Percentiles rank a stretch among this genome's conserved stretches.
These are phyloP conservation scores for Lanius collurio DNA, from an alignment of 2,113 vertebrate genomes.

Conservation along the genomic window DNA sequence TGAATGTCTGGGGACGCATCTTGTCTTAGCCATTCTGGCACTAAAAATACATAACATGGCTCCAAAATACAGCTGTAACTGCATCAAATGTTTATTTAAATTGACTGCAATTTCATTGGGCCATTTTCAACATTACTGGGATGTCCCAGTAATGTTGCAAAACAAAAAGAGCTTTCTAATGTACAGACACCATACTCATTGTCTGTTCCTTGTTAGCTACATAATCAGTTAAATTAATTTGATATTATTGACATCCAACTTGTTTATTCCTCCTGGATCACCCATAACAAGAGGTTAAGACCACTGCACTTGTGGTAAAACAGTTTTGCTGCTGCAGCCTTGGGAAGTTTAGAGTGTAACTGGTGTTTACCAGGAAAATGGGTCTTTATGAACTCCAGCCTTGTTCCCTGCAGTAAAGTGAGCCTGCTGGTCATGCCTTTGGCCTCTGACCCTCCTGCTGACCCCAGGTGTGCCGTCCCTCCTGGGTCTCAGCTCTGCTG, in stretches of 20 bases:
- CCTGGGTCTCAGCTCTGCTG: not conserved
- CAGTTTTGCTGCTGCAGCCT: not conserved
- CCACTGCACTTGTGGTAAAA: not conserved
- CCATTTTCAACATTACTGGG: not conserved
- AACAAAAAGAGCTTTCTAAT: not conserved
- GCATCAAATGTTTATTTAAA: not conserved
- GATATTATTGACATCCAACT: not conserved
- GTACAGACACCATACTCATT: rapidly evolving
- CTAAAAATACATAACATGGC: not conserved
- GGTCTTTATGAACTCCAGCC: not conserved
- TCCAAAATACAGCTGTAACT: not conserved
- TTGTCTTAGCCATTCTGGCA: not conserved
- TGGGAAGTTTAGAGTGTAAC: rapidly evolving
- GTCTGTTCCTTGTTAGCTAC: not conserved
- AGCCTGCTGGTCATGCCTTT: not conserved
- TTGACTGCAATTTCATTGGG: not conserved
- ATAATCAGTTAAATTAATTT: not conserved
- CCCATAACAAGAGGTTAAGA: not conserved
- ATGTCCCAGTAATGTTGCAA: not conserved
- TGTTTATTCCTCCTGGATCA: not conserved
- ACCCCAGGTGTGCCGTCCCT: not conserved
- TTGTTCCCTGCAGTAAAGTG: not conserved
- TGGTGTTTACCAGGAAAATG: not conserved
- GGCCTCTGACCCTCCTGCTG: not conserved
- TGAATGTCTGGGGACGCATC: not conserved